These are phyloP conservation scores for Calcarius lapponicus DNA, from an alignment of 2,797 vertebrate species.

Conservation along the genomic window DNA sequence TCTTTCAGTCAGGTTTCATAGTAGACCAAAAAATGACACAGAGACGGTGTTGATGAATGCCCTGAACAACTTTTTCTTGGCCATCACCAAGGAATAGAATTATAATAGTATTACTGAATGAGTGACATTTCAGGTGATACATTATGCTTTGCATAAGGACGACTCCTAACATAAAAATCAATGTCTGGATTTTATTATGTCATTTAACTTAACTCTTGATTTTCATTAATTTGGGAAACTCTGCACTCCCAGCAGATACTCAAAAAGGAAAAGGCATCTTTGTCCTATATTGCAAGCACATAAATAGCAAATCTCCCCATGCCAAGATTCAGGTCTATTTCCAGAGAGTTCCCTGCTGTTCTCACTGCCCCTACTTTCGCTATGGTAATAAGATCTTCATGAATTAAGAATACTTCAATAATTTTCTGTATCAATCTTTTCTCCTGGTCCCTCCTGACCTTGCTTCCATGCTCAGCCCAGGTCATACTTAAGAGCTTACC, in stretches of 20 bases:
- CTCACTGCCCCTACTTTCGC: not conserved
- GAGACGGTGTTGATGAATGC: not conserved
- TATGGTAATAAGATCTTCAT: not conserved
- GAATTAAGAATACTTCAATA: not conserved
- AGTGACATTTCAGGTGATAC: conserved; percentile 26
- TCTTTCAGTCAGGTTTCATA: not conserved
- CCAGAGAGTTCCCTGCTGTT: not conserved
- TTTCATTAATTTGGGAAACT: not conserved
- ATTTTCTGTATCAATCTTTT: not conserved
- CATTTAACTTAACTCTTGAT: conserved; percentile 15
- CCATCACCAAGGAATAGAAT: not conserved
- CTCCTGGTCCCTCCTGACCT: not conserved
- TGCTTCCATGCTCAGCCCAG: not conserved
- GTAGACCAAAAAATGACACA: not conserved
- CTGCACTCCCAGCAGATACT: not conserved
- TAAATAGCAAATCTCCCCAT: not conserved
- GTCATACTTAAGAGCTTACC: not conserved
- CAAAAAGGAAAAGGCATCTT: not conserved
- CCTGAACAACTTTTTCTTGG: not conserved
- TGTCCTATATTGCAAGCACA: not conserved
- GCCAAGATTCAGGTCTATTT: conserved; percentile 7
- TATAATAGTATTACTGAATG: not conserved
- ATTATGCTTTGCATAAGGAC: conserved; percentile 32
- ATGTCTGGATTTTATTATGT: conserved; percentile 40
- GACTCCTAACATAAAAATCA: conserved; percentile 42